Evolutionary conservation across 2,888 invertebrate species (phyloP).

Genomic region (Platypus cylindrus): DNA sequence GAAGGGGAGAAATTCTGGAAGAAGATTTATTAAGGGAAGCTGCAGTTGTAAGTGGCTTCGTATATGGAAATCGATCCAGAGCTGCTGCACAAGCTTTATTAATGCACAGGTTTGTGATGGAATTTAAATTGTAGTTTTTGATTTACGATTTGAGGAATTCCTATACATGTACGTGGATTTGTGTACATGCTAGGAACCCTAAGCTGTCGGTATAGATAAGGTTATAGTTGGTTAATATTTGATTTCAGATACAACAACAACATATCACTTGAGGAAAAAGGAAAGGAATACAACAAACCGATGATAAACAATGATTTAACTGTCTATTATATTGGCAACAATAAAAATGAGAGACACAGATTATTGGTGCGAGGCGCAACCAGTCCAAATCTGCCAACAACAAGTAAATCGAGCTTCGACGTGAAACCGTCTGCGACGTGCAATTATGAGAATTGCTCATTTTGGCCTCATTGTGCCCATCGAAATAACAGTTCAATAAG

Average conservation of each 20-base stretch:
- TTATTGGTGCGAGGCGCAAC: conserved; percentile 38
- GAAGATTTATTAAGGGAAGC: conserved; percentile 42
- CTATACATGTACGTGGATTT: neutral
- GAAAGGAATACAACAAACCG: conserved; percentile 24
- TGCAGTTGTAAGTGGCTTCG: conserved; percentile 42
- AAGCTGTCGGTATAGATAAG: no score
- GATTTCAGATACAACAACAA: conserved; percentile 25
- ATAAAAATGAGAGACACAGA: conserved; percentile 31
- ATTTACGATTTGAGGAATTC: neutral
- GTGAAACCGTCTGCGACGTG: conserved; percentile 28
- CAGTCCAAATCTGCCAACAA: conserved; percentile 31
- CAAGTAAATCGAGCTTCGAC: conserved; percentile 22
- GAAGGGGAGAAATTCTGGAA: conserved; percentile 24
- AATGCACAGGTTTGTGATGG: conserved; percentile 25
- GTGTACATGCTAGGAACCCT: no score
- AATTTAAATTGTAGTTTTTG: conserved; percentile 1
- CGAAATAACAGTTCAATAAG: conserved; percentile 31
- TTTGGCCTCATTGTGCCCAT: conserved; percentile 48
- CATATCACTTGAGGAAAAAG: conserved; percentile 20
- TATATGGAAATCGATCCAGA: conserved; percentile 41
- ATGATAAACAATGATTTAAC: conserved; percentile 28
- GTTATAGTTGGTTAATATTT: no score
- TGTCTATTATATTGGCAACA: conserved; percentile 30
- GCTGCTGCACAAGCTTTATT: conserved; percentile 40
- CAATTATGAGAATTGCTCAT: conserved; percentile 45